Base-by-base conservation (phyloP, 2,113 vertebrate species). In the Gracilinanus agilis region DNA sequence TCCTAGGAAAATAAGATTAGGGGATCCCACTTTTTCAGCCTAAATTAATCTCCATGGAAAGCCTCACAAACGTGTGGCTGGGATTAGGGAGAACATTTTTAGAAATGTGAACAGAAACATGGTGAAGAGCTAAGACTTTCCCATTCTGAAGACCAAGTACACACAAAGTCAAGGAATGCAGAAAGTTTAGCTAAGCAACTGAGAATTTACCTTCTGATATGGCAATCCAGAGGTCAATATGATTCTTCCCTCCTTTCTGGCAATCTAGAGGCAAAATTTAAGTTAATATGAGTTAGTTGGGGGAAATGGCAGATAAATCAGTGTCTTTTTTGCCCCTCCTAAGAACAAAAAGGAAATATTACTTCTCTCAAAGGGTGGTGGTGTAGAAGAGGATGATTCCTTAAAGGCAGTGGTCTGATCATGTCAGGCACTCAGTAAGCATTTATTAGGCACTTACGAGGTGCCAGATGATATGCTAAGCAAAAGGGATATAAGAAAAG, bases 161-260 rank as follows among this genome's bases (percentile, higher is more conserved):
- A 16, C n/a, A 83, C 67, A 83, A 83, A 40, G n/a, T 83, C n/a
- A 40, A 83, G 67, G n/a, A 53, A 40, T 44, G 25, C 25, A 90
- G 44, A 90, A 53, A 53, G 49, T 8, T 49, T 49, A 49, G 49
- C 89, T 29, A 21, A 53, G 49, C 3, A 90, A 96, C 25, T 1
- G 44, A 53, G 58, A 90, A 96, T 99, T 99, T 97, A 99, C 99
- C 94, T 97, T 98, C 91, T 99, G 99, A 97, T 98, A 99, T 0
- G 99, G 99, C 58, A 99, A 98, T 55, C 99, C 99, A 90, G 99
- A 99, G 27, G 99, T 99, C 96, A 99, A 98, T 96, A 99, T 99
- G 94, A 99, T 95, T 75, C 99, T 98, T 89, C 98, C 98, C 95
- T 99, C 99, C 89, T 97, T 96, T 53, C 98, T 98, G 91, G 99